These are phyloP conservation scores for Pseudopipra pipra DNA, from an alignment of 2,113 vertebrate genomes.

Conservation along the genomic window DNA sequence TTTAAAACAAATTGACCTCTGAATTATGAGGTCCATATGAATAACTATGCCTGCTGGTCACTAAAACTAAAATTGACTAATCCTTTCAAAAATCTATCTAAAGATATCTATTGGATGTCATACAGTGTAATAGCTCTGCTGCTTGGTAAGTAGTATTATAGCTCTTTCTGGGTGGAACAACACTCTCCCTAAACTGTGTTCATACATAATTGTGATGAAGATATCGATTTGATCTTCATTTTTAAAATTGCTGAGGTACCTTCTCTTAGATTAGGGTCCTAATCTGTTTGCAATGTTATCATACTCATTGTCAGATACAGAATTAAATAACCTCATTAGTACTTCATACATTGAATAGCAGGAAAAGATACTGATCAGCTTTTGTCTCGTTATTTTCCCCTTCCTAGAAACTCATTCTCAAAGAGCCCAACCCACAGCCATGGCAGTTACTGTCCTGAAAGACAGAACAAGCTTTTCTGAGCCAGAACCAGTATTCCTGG, in stretches of 20 bases:
- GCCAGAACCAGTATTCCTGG: not conserved
- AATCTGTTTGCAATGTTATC: not conserved
- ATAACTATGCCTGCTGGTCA: not conserved
- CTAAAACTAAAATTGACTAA: not conserved
- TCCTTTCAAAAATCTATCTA: not conserved
- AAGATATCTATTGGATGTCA: not conserved
- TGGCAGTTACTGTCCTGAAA: not conserved
- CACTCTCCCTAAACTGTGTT: not conserved
- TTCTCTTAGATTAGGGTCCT: not conserved
- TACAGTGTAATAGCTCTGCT: not conserved
- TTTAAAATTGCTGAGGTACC: not conserved
- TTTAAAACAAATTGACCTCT: not conserved
- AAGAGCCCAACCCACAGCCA: not conserved
- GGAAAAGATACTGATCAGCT: not conserved
- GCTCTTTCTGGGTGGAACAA: not conserved
- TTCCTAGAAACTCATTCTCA: not conserved
- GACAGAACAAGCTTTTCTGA: not conserved
- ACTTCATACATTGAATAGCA: not conserved
- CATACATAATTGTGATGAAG: not conserved
- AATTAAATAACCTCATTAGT: constrained; percentile 29
- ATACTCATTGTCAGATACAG: not conserved
- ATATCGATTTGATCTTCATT: not conserved
- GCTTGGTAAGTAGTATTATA: not conserved
- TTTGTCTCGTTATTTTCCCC: not conserved
- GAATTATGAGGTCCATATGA: not conserved